Evolutionary conservation across 2,113 vertebrate genomes (phyloP).

Genomic region (Paratilapia polleni): DNA sequence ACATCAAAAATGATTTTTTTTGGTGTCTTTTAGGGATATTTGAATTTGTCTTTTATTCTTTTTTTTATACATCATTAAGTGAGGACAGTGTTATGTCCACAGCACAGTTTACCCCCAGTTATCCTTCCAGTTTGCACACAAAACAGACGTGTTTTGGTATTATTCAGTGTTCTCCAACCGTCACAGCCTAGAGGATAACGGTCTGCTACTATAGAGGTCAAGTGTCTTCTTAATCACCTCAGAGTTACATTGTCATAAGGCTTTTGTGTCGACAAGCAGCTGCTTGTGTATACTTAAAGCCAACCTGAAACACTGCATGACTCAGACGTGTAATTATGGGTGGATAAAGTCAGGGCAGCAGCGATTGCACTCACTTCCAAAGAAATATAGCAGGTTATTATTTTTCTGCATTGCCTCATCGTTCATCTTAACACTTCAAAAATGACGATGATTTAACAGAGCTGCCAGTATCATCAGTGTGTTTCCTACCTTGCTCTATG

Average conservation of each 20-base stretch:
- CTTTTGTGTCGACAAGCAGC: conserved; percentile 31
- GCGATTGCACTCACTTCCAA: not conserved
- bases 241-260: conserved; percentile 2
- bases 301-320: conserved; percentile 1
- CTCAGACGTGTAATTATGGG: conserved; percentile 29
- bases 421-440: not conserved
- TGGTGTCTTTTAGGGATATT: not conserved
- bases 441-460: not conserved
- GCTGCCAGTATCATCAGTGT: not conserved
- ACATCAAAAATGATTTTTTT: not conserved
- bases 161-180: not conserved
- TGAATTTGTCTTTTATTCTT: not conserved
- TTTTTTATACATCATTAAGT: not conserved
- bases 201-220: conserved; percentile 44
- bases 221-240: conserved; percentile 47
- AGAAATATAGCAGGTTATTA: not conserved
- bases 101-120: not conserved
- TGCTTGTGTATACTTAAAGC: conserved; percentile 6
- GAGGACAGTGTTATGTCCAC: not conserved
- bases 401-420: not conserved
- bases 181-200: conserved; percentile 35
- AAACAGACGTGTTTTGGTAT: conserved; percentile 10
- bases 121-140: not conserved
- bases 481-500: not conserved
- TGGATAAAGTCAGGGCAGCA: conserved; percentile 2